A percentile compares a stretch with the other conserved stretches of the same genome.
Evolutionary conservation across 2,888 invertebrate genomes (phyloP).

Genomic region (Matsumyia berberina): DNA sequence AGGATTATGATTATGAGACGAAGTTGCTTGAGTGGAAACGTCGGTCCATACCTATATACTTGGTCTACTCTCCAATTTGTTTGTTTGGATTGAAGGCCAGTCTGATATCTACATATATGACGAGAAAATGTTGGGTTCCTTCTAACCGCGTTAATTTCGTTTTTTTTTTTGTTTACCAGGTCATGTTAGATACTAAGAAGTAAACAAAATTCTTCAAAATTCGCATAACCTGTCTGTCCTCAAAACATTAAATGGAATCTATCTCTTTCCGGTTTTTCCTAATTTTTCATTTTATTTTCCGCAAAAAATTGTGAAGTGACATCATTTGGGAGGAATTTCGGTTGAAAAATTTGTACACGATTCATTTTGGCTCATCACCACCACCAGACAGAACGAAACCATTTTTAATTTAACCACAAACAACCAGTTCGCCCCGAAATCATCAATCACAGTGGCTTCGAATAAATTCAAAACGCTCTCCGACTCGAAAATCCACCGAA

Average conservation of each 20-base stretch:
- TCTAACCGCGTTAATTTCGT: no score
- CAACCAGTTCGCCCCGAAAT: conserved; percentile 16
- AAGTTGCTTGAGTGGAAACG: no score
- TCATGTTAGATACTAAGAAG: no score
- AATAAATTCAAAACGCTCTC: conserved; percentile 36
- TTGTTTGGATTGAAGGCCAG: no score
- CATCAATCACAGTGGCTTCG: conserved; percentile 56
- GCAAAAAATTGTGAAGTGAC: conserved; percentile 14
- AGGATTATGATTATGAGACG: no score
- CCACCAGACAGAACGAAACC: background rate
- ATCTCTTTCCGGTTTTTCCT: background rate
- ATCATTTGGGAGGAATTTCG: conserved; percentile 42
- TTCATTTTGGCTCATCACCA: conserved; percentile 40
- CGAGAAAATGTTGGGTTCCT: no score
- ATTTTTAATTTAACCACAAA: background rate
- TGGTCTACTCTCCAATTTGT: no score
- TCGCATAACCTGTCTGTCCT: no score
- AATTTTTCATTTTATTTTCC: background rate
- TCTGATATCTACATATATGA: no score
- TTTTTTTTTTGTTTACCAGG: no score
- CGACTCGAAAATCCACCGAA: conserved; percentile 28
- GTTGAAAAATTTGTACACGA: conserved; percentile 31
- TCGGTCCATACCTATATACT: no score
- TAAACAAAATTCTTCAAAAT: no score
- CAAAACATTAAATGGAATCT: background rate